These are phyloP conservation scores for Xenentodon cancila DNA, from an alignment of 2,797 vertebrate species.

Conservation along the genomic window DNA sequence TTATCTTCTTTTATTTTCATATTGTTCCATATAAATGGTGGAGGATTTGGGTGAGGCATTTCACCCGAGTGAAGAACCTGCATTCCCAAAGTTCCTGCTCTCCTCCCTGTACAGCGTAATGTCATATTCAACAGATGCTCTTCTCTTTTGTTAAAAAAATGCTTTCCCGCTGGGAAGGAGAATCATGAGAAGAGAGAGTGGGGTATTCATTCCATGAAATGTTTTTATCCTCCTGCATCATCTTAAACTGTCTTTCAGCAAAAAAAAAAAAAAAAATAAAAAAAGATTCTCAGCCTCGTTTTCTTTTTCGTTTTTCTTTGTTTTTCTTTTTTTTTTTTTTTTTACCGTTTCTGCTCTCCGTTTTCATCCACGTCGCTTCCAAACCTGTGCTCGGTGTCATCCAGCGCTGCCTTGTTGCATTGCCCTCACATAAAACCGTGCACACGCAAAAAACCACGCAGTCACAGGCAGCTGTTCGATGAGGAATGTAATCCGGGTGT, in stretches of 20 bases:
- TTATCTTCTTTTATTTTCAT: slow-evolving; percentile 82
- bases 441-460: slow-evolving; percentile 36
- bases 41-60: slow-evolving; percentile 58
- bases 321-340: too few relatives aligned
- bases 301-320: slow-evolving; percentile 1
- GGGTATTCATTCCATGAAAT: slow-evolving; percentile 56
- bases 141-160: slow-evolving; percentile 67
- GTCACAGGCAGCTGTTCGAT: slow-evolving; percentile 50
- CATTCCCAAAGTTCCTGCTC: slow-evolving; percentile 73
- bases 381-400: slow-evolving; percentile 40
- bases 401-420: slow-evolving; percentile 34
- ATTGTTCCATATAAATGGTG: slow-evolving; percentile 89
- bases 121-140: slow-evolving; percentile 68
- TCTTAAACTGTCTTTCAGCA: slow-evolving; percentile 48
- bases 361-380: slow-evolving; percentile 32
- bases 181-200: slow-evolving; percentile 56
- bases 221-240: slow-evolving; percentile 55
- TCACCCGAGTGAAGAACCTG: slow-evolving; percentile 58
- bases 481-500: slow-evolving; percentile 44
- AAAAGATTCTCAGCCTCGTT: slow-evolving; percentile 56
- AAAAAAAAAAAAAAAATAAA: slow-evolving; percentile 6
- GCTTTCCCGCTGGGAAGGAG: slow-evolving; percentile 59
- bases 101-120: slow-evolving; percentile 71
- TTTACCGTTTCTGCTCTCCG: not conserved
- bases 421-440: slow-evolving; percentile 38